Percentiles rank a stretch among this genome's conserved stretches.
Evolutionary conservation across 1,140 invertebrate species (phyloP).

Genomic region (Cotesia chilonis): DNA sequence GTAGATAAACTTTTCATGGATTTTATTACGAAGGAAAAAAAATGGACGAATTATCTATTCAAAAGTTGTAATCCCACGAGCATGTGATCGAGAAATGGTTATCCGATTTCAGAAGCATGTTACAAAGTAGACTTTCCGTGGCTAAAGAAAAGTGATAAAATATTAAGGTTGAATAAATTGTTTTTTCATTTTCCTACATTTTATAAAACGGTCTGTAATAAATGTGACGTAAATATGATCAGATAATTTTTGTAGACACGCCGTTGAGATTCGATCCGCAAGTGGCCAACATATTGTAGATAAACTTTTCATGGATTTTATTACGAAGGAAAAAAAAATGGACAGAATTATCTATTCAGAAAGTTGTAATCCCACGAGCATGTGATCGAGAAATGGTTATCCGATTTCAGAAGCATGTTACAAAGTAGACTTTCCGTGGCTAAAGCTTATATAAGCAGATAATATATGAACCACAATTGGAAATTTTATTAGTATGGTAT

Average conservation of each 20-base stretch:
- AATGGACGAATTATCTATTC: background rate
- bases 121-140: background rate
- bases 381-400: conserved; percentile 10
- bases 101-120: conserved; percentile 8
- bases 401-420: conserved; percentile 2
- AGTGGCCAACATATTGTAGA: too few relatives aligned
- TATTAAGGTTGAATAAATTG: too few relatives aligned
- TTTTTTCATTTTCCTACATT: too few relatives aligned
- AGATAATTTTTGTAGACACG: too few relatives aligned
- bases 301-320: too few relatives aligned
- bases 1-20: too few relatives aligned
- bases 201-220: too few relatives aligned
- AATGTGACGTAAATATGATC: too few relatives aligned
- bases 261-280: too few relatives aligned
- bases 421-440: background rate
- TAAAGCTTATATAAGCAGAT: too few relatives aligned
- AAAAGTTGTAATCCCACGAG: background rate
- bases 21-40: background rate
- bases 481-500: background rate
- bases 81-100: conserved; percentile 6
- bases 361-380: background rate
- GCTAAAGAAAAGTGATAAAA: too few relatives aligned
- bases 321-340: background rate
- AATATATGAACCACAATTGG: conserved; percentile 17
- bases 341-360: background rate